phyloP scores from a whole-genome alignment of 2,888 invertebrate genomes.

The Caenorhabditis sp. region DNA sequence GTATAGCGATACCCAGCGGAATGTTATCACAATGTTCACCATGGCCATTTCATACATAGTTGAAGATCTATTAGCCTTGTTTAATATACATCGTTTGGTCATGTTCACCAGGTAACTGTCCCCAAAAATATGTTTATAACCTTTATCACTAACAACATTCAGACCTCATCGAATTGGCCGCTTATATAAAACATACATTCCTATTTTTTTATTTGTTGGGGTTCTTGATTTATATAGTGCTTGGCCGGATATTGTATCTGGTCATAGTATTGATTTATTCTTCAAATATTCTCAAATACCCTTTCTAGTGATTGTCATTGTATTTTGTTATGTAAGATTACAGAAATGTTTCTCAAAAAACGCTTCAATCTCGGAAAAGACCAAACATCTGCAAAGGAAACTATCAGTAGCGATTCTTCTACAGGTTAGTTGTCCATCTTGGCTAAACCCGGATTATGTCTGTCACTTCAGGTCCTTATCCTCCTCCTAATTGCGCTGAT shows the following conservation, averaged over 20 bases:
- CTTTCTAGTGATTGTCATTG: conserved; percentile 3
- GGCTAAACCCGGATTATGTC: background rate
- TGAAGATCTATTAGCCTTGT: conserved; percentile 23
- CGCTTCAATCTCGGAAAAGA: conserved; percentile 19
- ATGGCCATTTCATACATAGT: conserved; percentile 1
- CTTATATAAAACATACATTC: no score
- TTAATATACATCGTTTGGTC: conserved; percentile 20
- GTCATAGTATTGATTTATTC: conserved; percentile 10
- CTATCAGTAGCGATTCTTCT: conserved; percentile 19
- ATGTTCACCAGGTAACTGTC: conserved; percentile 17
- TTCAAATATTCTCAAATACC: conserved; percentile 13
- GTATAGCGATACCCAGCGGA: conserved; percentile 8
- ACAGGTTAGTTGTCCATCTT: no score
- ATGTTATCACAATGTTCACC: background rate
- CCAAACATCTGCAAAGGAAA: conserved; percentile 18
- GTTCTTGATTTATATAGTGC: background rate
- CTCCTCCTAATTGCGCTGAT: conserved; percentile 2
- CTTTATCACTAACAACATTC: no score
- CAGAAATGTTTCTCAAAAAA: conserved; percentile 12
- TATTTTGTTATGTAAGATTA: conserved; percentile 18
- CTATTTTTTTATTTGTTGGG: background rate
- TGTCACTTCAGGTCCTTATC: conserved; percentile 17
- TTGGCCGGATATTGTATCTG: background rate
- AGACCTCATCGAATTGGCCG: no score
- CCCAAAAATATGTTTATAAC: no score